Evolutionary conservation across 2,113 vertebrate genomes (phyloP).

Genomic region (Uria lomvia): DNA sequence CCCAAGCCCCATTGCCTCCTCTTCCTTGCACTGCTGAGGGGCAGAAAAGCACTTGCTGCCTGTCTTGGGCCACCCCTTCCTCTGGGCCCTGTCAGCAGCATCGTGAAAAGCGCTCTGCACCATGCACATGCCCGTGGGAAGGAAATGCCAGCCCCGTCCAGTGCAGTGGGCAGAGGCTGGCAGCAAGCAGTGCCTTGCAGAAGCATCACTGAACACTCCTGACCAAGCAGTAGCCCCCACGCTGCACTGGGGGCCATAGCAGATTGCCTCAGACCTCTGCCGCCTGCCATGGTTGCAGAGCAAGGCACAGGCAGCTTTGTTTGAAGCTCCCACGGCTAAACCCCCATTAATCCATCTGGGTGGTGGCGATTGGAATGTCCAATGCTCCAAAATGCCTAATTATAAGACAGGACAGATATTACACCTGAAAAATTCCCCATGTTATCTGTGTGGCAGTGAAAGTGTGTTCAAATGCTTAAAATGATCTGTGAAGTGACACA

Average conservation of each 20-base stretch:
- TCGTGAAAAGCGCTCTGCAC: neutral
- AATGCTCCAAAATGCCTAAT: neutral
- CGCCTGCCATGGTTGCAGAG: accelerated
- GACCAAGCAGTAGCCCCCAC: neutral
- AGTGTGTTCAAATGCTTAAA: neutral
- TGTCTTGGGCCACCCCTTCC: neutral
- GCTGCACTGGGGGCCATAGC: no score
- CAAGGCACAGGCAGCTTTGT: neutral
- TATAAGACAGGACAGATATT: neutral
- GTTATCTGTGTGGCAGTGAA: neutral
- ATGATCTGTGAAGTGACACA: neutral
- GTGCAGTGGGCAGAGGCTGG: neutral
- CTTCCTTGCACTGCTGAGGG: neutral
- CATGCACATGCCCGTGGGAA: neutral
- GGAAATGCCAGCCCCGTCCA: neutral
- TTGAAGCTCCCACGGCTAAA: neutral
- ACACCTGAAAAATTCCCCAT: neutral
- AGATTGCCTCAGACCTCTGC: neutral
- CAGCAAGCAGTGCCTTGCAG: neutral
- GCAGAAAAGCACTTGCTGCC: neutral
- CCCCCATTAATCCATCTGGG: neutral
- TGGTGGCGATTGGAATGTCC: neutral
- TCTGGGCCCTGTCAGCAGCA: neutral
- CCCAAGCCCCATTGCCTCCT: neutral
- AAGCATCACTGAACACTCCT: neutral